phyloP scores from a whole-genome alignment of 2,113 vertebrate genomes.

The Phaethornis superciliosus region DNA sequence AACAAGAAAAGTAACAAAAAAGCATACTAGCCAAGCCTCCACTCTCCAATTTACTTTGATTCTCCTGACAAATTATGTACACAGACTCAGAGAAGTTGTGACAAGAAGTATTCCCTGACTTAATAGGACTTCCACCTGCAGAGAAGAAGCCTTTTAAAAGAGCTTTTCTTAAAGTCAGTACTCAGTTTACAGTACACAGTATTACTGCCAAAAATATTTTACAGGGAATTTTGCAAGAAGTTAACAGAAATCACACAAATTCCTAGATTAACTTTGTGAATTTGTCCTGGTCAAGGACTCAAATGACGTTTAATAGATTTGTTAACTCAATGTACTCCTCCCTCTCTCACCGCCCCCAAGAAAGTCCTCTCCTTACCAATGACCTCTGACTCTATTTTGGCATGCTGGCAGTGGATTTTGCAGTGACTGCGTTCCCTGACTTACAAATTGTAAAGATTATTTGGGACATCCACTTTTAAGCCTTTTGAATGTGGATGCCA shows the following conservation, averaged over 20 bases:
- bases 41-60: neutral
- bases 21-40: neutral
- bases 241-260: slow-evolving; percentile 41
- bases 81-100: neutral
- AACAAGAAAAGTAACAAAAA: neutral
- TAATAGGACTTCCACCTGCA: neutral
- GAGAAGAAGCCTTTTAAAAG: neutral
- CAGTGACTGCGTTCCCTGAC: neutral
- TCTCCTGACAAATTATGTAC: neutral
- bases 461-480: neutral
- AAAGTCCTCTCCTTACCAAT: slow-evolving; percentile 1
- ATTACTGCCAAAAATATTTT: slow-evolving; percentile 48
- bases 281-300: slow-evolving; percentile 66
- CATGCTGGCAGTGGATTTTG: neutral
- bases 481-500: neutral
- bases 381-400: neutral
- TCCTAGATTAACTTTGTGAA: slow-evolving; percentile 29
- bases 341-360: neutral
- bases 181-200: neutral
- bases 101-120: neutral
- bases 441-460: neutral
- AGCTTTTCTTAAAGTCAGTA: neutral
- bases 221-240: slow-evolving; percentile 50
- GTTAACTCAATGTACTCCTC: slow-evolving; percentile 34
- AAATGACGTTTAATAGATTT: slow-evolving; percentile 62